phyloP scores from a whole-genome alignment of 1,140 invertebrate species.

The Drusus annulatus region DNA sequence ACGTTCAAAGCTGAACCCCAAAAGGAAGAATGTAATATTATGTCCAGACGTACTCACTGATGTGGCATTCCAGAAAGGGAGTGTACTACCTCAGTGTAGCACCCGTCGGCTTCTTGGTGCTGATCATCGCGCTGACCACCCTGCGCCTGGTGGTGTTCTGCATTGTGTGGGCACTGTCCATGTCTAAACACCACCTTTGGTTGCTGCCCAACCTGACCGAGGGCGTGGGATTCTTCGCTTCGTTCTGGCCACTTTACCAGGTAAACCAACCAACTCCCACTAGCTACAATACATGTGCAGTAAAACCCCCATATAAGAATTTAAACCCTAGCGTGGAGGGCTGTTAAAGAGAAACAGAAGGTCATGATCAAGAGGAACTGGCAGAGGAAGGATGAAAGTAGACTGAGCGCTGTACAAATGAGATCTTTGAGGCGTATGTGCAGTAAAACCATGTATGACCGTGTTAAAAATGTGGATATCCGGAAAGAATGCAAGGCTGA shows the following conservation, averaged over 20 bases:
- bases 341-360: no score
- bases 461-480: no score
- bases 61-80: slow-evolving; percentile 77
- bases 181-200: slow-evolving; percentile 96
- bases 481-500: no score
- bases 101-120: slow-evolving; percentile 93
- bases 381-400: no score
- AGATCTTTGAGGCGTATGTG: no score
- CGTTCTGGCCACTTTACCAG: slow-evolving; percentile 97
- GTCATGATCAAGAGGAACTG: no score
- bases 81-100: slow-evolving; percentile 98
- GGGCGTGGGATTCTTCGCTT: slow-evolving; percentile 98
- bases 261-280: slow-evolving; percentile 69
- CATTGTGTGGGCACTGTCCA: slow-evolving; percentile 89
- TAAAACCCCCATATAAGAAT: no score
- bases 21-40: no score
- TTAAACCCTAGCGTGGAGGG: not conserved
- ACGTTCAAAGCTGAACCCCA: no score
- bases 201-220: slow-evolving; percentile 98
- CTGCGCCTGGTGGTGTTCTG: slow-evolving; percentile 94
- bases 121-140: slow-evolving; percentile 92
- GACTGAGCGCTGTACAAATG: no score
- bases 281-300: not conserved
- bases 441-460: no score
- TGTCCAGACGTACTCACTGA: no score